Base-by-base conservation (phyloP, 2,888 invertebrate species). In the Cantharis nigra region DNA sequence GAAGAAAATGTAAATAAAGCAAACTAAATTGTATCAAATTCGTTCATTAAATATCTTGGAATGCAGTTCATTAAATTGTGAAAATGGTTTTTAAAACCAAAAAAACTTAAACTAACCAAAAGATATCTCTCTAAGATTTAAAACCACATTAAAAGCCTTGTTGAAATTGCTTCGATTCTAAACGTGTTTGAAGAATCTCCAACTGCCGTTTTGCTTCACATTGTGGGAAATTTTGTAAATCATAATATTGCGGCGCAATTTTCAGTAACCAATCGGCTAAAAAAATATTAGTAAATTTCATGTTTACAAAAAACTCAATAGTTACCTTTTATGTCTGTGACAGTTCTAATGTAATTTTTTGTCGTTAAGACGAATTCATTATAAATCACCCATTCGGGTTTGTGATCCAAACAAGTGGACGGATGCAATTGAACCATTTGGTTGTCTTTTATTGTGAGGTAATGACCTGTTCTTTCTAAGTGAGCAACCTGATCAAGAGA, bases 311-410 rank as follows among this genome's bases (percentile, higher is more conserved):
- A n/a, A 49, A n/a, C 7, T 4, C 33, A 0, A 13, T 33, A 92
- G 94, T 92, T 89, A 98, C 99, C 98, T 91, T 99, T 99, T 81
- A 99, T 97, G 86, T 99, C 99, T 0, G 98, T 98, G 13, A 99
- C 98, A 0, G 99, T 99, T 82, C 99, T 92, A 85, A 99, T 99
- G 88, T 99, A 99, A 90, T 99, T 99, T 90, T 99, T 99, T 78
- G 99, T 98, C 80, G 99, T 99, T 82, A 99, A 91, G 70, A 99
- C 99, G 87, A 99, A 99, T 90, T 99, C 99, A 90, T 99, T 99
- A 90, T 99, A 99, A 78, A 99, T 95, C 63, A 99, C 99, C 99
- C 99, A 99, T 89, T 99, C 99, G 0, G 99, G 99, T 88, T 99
- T 99, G 90, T 99, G 99, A 90, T 99, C 99, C 76, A 99, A 92